Base-by-base conservation (phyloP, 1,140 invertebrate species). In the Frieseomelitta varia region DNA sequence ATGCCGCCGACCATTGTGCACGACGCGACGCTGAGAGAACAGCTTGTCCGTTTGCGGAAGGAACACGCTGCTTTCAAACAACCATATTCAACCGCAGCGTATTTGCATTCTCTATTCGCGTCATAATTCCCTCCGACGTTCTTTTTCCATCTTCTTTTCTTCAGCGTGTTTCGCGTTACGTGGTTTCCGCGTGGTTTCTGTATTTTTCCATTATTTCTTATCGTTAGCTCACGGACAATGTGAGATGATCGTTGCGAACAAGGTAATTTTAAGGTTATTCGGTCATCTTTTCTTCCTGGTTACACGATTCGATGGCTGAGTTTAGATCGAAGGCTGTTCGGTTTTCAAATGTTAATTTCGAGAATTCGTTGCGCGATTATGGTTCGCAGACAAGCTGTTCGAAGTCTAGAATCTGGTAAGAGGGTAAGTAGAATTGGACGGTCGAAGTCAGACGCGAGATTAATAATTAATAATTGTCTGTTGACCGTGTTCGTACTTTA, bases 41-140 rank as follows among this genome's bases (percentile, higher is more conserved):
- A 68, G 63, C 24, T 61, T 58, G 58, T 47, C 34, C 74, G 74
- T 34, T 67, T 53, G 61, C 76, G 15, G 34, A 39, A 53, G 19
- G 24, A 69, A 69, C 30, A 79, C 17, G 51, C 19, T 21, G 47
- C 27, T 27, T 27, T 47, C 55, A 51, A 61, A 61, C 68, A 58
- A 58, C 55, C 53, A 30, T 80, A 72, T 47, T 61, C 79, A 56
- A 80, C 68, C 67, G 39, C 55, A 61, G 30, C 39, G 68, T 69
- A 72, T 80, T 80, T 72, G 15, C 68, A 71, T 80, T 72, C 55
- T 21, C n/a, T 34, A 24, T 71, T 61, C 61, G 68, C 79, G 55
- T 72, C 71, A 72, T 51, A 61, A 80, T 80, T 80, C 72, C 15
- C 79, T 79, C 34, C 27, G 47, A 30, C 30, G 21, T n/a, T 30